These are phyloP conservation scores for Blera fallax DNA, from an alignment of 2,888 invertebrate genomes.

Conservation along the genomic window DNA sequence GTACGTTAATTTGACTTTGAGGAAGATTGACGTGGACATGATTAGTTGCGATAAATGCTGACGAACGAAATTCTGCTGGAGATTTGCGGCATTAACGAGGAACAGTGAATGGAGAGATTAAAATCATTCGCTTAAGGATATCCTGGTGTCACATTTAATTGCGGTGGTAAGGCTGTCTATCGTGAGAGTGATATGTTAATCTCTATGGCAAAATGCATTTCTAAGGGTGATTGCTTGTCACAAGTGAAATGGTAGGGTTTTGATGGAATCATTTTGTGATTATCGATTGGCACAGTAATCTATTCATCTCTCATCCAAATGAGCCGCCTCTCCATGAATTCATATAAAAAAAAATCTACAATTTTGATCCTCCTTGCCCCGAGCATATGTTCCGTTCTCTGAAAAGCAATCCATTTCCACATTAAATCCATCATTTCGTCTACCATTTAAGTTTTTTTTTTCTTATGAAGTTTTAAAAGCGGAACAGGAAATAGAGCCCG, in stretches of 20 bases:
- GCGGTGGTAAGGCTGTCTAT: constrained; percentile 19
- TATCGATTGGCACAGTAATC: background rate
- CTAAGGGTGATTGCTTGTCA: constrained; percentile 8
- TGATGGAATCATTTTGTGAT: background rate
- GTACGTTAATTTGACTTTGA: constrained; percentile 67
- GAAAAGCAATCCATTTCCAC: background rate
- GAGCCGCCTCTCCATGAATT: background rate
- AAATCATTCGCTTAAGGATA: constrained; percentile 19
- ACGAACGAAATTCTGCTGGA: constrained; percentile 15
- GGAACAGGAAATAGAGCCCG: background rate
- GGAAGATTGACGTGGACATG: constrained; percentile 67
- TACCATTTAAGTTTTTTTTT: constrained; percentile 2
- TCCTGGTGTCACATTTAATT: constrained; percentile 48
- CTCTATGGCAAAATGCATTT: constrained; percentile 13
- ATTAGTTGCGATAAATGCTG: constrained; percentile 65
- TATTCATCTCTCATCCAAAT: background rate
- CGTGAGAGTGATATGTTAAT: constrained; percentile 19
- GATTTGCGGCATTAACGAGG: constrained; percentile 17
- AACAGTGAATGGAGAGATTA: background rate
- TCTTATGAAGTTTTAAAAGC: constrained; percentile 26
- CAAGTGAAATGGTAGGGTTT: no score
- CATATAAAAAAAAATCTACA: background rate
- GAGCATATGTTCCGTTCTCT: no score
- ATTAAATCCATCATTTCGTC: background rate
- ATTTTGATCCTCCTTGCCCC: no score